phyloP scores from a whole-genome alignment of 1,140 invertebrate genomes.

The Caenorhabditis tropicalis region DNA sequence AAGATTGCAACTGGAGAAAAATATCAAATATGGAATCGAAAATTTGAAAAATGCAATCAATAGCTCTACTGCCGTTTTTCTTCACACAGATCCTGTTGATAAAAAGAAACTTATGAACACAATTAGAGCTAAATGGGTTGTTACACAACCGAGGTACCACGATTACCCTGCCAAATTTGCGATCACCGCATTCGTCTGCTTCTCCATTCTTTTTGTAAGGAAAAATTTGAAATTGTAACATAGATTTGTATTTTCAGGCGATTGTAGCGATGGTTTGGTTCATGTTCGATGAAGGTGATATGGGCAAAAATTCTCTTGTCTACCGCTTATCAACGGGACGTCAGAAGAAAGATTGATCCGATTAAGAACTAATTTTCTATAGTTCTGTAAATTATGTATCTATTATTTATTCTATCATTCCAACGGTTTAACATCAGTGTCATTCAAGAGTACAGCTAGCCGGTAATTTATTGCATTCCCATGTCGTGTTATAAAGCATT shows the following conservation, averaged over 20 bases:
- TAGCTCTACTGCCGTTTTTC: background rate
- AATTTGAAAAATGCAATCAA: background rate
- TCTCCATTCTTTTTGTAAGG: conserved; percentile 8
- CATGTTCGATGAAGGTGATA: background rate
- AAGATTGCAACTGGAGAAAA: background rate
- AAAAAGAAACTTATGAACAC: background rate
- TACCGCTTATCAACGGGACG: background rate
- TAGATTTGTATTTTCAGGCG: background rate
- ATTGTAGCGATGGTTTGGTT: background rate
- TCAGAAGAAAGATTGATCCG: background rate
- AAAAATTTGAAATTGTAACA: too few relatives aligned
- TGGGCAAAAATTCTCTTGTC: background rate
- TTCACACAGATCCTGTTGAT: background rate
- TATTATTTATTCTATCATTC: background rate
- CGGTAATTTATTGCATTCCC: background rate
- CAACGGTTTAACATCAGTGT: background rate
- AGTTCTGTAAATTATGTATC: background rate
- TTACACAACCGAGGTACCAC: background rate
- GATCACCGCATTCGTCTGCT: background rate
- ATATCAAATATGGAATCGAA: background rate
- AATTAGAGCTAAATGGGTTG: background rate
- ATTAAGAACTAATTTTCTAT: too few relatives aligned
- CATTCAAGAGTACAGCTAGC: background rate
- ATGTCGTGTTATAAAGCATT: background rate
- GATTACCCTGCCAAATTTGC: background rate